Evolutionary conservation across 2,113 vertebrate genomes (phyloP).

Genomic region (Peucedramus taeniatus): DNA sequence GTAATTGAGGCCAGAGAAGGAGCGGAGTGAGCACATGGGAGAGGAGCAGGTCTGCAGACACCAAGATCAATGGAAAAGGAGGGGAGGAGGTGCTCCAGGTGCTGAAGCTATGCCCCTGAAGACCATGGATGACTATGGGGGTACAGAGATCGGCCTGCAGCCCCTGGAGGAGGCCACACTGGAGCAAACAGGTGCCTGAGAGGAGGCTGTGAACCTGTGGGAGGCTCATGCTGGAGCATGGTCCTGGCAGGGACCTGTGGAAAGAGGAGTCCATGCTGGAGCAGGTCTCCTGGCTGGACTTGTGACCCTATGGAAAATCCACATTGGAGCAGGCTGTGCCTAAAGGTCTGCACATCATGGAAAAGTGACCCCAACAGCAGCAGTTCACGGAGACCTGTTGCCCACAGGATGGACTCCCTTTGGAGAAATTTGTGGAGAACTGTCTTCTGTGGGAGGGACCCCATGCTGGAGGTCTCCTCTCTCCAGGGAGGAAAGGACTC

Average conservation of each 20-base stretch:
- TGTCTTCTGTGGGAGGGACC: background rate
- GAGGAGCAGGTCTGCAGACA: background rate
- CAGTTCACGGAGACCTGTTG: background rate
- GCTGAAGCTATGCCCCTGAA: background rate
- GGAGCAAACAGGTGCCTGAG: background rate
- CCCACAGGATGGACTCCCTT: rapidly evolving
- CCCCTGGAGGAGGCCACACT: background rate
- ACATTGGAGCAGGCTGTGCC: background rate
- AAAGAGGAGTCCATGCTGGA: background rate
- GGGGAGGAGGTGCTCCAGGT: background rate
- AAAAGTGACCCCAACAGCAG: background rate
- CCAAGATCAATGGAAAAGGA: background rate
- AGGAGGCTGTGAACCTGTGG: background rate
- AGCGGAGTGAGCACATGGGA: rapidly evolving
- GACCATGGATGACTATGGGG: background rate
- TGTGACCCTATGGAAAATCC: background rate
- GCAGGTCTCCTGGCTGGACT: background rate
- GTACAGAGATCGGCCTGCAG: background rate
- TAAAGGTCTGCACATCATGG: background rate
- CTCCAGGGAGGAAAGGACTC: background rate
- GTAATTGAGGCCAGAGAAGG: background rate
- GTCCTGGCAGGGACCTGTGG: background rate
- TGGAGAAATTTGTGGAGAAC: background rate
- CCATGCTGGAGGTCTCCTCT: rapidly evolving
- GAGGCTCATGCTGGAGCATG: background rate